phyloP scores from a whole-genome alignment of 2,888 invertebrate genomes.

The Antheraea assamensis region DNA sequence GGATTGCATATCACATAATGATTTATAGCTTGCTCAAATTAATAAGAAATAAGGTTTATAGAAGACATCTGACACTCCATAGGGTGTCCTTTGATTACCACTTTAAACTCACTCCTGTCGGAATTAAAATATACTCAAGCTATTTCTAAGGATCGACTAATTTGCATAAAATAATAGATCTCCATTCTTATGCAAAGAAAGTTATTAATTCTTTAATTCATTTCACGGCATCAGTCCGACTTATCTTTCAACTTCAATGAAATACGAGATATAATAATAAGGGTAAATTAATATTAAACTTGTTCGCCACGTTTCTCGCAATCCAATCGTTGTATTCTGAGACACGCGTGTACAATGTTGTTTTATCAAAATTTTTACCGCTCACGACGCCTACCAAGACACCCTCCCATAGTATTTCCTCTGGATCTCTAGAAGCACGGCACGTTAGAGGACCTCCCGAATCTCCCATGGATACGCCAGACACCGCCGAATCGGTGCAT shows the following conservation, averaged over 20 bases:
- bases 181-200: constrained; percentile 37
- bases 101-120: constrained; percentile 11
- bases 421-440: constrained; percentile 41
- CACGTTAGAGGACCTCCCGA: constrained; percentile 67
- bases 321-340: constrained; percentile 50
- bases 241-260: constrained; percentile 32
- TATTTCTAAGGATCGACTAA: constrained; percentile 25
- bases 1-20: neutral
- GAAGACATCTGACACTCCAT: neutral
- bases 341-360: constrained; percentile 44
- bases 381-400: constrained; percentile 60
- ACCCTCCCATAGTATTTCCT: constrained; percentile 35
- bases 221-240: constrained; percentile 10
- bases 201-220: constrained; percentile 34
- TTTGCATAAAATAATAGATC: constrained; percentile 47
- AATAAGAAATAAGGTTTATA: neutral
- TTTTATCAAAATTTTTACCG: constrained; percentile 58
- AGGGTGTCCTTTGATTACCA: neutral
- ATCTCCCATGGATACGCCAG: constrained; percentile 57
- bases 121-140: constrained; percentile 21
- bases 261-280: constrained; percentile 54
- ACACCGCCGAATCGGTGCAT: constrained; percentile 46
- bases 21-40: neutral
- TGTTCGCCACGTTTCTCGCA: constrained; percentile 24
- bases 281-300: constrained; percentile 29